These are phyloP conservation scores for Drosophila sp. DNA, from an alignment of 1,140 invertebrate species.

Conservation along the genomic window DNA sequence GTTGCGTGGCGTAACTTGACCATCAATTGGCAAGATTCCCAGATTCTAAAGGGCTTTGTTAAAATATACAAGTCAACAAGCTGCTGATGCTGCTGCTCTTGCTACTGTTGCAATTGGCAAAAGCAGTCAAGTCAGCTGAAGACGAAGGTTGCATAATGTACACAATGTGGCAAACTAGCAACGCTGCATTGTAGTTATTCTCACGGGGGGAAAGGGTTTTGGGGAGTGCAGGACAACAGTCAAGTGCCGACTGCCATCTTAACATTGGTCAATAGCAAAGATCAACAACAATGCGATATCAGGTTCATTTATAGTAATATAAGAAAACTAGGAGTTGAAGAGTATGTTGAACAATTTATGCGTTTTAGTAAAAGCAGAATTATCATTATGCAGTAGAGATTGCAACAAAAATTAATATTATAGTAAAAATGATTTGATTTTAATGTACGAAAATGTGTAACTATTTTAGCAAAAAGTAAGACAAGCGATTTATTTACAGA, in stretches of 20 bases:
- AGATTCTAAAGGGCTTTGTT: neutral
- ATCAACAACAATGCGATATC: slow-evolving; percentile 40
- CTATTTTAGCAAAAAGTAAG: too few relatives aligned
- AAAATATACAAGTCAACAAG: slow-evolving; percentile 21
- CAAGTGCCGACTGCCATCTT: slow-evolving; percentile 29
- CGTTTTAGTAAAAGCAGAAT: too few relatives aligned
- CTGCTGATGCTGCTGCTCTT: neutral
- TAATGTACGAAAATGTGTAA: too few relatives aligned
- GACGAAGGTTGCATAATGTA: slow-evolving; percentile 16
- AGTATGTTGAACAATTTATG: neutral
- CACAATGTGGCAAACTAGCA: slow-evolving; percentile 14
- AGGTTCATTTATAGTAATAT: slow-evolving; percentile 12
- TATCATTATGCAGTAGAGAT: too few relatives aligned
- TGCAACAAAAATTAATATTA: too few relatives aligned
- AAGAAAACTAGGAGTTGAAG: neutral
- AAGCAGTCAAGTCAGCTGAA: neutral
- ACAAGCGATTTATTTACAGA: too few relatives aligned
- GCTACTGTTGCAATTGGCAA: slow-evolving; percentile 4
- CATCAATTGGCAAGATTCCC: neutral
- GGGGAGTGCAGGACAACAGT: slow-evolving; percentile 10
- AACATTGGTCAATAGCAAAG: slow-evolving; percentile 23
- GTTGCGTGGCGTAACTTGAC: neutral
- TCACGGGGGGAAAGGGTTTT: too few relatives aligned
- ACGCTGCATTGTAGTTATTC: neutral
- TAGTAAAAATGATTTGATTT: too few relatives aligned